Evolutionary conservation across 2,797 vertebrate species (phyloP).

Genomic region (Gallirallus australis): DNA sequence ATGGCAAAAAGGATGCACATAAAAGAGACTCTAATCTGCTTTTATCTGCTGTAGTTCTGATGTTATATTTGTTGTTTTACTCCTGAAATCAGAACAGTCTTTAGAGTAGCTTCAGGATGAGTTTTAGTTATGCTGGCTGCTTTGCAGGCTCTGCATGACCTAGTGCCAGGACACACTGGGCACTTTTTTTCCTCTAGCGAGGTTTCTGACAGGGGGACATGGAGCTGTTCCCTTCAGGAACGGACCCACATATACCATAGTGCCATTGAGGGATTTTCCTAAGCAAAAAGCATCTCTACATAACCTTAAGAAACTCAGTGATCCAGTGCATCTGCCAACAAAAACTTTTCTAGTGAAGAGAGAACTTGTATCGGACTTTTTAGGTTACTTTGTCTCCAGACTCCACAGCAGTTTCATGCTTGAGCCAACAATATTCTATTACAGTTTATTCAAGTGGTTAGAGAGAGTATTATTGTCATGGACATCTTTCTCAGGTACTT

Average conservation of each 20-base stretch:
- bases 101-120: neutral
- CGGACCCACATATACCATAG: too few relatives aligned
- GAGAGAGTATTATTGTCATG: neutral
- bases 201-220: neutral
- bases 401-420: neutral
- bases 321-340: neutral
- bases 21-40: neutral
- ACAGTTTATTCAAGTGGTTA: constrained; percentile 18
- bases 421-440: neutral
- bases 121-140: neutral
- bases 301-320: neutral
- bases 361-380: neutral
- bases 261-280: neutral
- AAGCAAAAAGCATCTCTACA: neutral
- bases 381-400: neutral
- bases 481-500: constrained; percentile 1
- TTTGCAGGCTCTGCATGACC: rapidly evolving
- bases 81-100: neutral
- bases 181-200: neutral
- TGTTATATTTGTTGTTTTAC: neutral
- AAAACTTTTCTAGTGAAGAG: neutral
- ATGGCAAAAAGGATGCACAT: neutral
- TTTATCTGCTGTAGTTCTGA: neutral
- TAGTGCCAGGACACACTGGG: neutral
- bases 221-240: neutral